phyloP scores from a whole-genome alignment of 2,113 vertebrate species.

The Caloenas nicobarica region DNA sequence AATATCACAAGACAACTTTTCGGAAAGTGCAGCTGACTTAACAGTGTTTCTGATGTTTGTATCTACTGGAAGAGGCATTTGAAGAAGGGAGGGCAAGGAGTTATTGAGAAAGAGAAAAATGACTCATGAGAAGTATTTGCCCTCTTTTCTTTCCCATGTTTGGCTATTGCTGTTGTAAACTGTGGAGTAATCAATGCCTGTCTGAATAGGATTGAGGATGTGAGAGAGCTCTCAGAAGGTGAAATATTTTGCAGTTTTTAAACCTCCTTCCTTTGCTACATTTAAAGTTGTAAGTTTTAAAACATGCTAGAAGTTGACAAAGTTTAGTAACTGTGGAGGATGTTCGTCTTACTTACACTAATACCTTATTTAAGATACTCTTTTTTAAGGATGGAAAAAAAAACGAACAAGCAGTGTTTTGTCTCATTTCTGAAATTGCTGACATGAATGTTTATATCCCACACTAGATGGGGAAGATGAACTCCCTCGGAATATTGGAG shows the following conservation, averaged over 20 bases:
- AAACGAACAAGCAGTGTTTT: neutral
- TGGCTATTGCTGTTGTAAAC: neutral
- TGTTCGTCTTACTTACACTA: neutral
- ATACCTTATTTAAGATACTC: neutral
- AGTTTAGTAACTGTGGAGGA: neutral
- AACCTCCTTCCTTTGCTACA: neutral
- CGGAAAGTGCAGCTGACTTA: neutral
- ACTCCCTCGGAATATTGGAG: neutral
- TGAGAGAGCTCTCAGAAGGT: neutral
- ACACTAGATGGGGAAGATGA: neutral
- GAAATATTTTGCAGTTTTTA: neutral
- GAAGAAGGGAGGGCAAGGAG: neutral
- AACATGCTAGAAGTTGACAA: neutral
- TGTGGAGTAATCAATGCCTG: neutral
- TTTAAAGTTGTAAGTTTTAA: neutral
- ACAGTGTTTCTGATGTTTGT: neutral
- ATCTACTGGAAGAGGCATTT: neutral
- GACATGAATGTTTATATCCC: neutral
- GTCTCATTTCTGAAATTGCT: neutral
- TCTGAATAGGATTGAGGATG: neutral
- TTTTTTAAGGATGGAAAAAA: neutral
- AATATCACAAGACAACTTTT: neutral
- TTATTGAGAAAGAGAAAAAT: neutral
- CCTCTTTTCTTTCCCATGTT: neutral
- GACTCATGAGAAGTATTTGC: neutral